These are phyloP conservation scores for Polyodon spathula DNA, from an alignment of 2,113 vertebrate genomes.

Conservation along the genomic window DNA sequence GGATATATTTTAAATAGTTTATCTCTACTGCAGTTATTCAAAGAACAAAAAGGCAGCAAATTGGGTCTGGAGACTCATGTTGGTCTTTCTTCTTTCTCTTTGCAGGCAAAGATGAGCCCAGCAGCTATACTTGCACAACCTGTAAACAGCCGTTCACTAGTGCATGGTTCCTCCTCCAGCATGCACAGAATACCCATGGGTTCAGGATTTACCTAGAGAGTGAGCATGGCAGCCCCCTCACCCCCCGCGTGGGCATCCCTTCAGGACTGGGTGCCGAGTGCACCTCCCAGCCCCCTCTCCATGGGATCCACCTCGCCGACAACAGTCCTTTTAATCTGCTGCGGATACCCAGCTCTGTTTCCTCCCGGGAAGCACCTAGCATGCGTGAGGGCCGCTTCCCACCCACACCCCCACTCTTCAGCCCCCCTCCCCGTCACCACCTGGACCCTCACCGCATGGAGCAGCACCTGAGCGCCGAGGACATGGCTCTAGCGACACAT, in stretches of 20 bases:
- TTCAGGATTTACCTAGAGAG: constrained; percentile 99
- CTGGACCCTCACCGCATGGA: constrained; percentile 92
- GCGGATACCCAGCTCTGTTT: constrained; percentile 91
- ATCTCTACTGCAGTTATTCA: background rate
- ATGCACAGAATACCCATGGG: constrained; percentile 97
- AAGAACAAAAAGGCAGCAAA: constrained; percentile 11
- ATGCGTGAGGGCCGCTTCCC: constrained; percentile 86
- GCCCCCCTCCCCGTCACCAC: constrained; percentile 94
- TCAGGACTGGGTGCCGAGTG: constrained; percentile 90
- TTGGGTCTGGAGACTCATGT: constrained; percentile 41
- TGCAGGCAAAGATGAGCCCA: constrained; percentile 97
- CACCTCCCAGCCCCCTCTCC: constrained; percentile 91
- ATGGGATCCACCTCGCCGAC: constrained; percentile 96
- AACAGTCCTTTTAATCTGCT: constrained; percentile 98
- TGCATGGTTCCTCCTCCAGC: constrained; percentile 98
- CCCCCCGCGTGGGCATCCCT: constrained; percentile 91
- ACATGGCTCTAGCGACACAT: constrained; percentile 96
- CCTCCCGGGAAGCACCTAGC: constrained; percentile 81
- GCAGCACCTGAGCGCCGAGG: constrained; percentile 89
- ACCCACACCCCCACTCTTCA: constrained; percentile 95
- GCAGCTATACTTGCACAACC: constrained; percentile 98
- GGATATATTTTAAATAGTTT: too few relatives aligned
- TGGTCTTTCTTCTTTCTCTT: constrained; percentile 61
- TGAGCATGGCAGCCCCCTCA: constrained; percentile 94
- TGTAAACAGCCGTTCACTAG: constrained; percentile 98